phyloP scores from a whole-genome alignment of 2,888 invertebrate species.

The Drosophila aldrichi region DNA sequence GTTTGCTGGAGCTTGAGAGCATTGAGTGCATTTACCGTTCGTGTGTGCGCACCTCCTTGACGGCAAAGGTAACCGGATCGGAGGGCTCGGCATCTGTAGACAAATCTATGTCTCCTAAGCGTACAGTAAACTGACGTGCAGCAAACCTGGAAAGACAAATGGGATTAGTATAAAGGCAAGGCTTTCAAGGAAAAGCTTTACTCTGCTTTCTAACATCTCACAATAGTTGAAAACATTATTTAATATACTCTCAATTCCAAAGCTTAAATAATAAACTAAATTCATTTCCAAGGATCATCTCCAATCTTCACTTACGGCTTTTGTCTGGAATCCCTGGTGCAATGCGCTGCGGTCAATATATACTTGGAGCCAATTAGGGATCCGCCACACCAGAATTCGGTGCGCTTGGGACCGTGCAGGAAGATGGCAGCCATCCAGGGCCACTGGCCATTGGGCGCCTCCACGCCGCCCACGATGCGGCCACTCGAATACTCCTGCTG shows the following conservation, averaged over 20 bases:
- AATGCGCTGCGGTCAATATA: conserved; percentile 95
- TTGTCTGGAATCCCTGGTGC: conserved; percentile 95
- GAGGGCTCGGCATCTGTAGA: conserved; percentile 94
- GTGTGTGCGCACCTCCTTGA: conserved; percentile 92
- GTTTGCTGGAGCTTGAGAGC: rapidly evolving
- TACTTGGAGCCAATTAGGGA: conserved; percentile 93
- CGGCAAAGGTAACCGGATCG: conserved; percentile 91
- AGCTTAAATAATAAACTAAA: neutral
- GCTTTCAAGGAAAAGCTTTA: too few relatives aligned
- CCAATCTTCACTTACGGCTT: conserved; percentile 89
- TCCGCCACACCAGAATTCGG: conserved; percentile 98
- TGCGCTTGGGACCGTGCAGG: conserved; percentile 92
- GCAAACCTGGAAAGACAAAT: conserved; percentile 89
- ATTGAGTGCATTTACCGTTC: conserved; percentile 84
- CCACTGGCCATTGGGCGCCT: conserved; percentile 94
- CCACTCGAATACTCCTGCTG: conserved; percentile 93
- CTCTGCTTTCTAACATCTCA: too few relatives aligned
- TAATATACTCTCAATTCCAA: too few relatives aligned
- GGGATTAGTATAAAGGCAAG: too few relatives aligned
- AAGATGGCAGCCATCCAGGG: conserved; percentile 99
- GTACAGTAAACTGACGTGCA: conserved; percentile 94
- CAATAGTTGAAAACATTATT: too few relatives aligned
- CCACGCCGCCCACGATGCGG: conserved; percentile 96
- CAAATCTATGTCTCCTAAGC: conserved; percentile 95
- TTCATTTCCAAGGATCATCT: neutral